phyloP scores from a whole-genome alignment of 2,888 invertebrate genomes.

The Orchestes rusci region DNA sequence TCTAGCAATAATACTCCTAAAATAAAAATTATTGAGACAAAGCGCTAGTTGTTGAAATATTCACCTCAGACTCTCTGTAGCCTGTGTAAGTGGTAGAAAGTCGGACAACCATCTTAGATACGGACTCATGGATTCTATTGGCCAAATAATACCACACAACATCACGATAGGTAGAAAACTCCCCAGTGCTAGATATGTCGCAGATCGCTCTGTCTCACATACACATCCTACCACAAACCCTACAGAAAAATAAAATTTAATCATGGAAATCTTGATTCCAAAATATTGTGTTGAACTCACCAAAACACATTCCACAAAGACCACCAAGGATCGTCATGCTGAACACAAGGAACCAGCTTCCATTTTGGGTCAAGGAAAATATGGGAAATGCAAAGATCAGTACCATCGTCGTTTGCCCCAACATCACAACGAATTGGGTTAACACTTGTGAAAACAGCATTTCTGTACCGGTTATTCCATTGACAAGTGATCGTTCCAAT shows the following conservation, averaged over 20 bases:
- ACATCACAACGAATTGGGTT: constrained; percentile 92
- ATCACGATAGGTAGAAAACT: constrained; percentile 80
- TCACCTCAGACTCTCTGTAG: constrained; percentile 75
- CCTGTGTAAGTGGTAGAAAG: constrained; percentile 77
- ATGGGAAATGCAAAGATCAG: constrained; percentile 70
- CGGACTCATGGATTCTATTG: constrained; percentile 84
- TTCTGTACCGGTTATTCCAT: constrained; percentile 75
- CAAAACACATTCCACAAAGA: constrained; percentile 89
- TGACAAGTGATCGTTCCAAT: constrained; percentile 80
- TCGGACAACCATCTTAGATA: constrained; percentile 60
- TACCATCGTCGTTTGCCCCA: constrained; percentile 85
- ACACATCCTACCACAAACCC: constrained; percentile 76
- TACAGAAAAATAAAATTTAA: constrained; percentile 35
- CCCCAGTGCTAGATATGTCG: constrained; percentile 78
- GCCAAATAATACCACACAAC: constrained; percentile 91
- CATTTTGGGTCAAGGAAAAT: constrained; percentile 71
- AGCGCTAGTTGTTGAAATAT: not conserved
- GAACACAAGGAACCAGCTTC: constrained; percentile 68
- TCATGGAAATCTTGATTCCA: not conserved
- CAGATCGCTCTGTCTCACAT: constrained; percentile 76
- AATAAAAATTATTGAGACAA: constrained; percentile 1
- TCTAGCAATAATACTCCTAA: constrained; percentile 62
- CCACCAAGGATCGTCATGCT: constrained; percentile 73
- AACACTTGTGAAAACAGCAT: constrained; percentile 84
- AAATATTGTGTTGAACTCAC: constrained; percentile 23